These are phyloP conservation scores for Epinotia demarniana DNA, from an alignment of 2,888 invertebrate genomes.

Conservation along the genomic window DNA sequence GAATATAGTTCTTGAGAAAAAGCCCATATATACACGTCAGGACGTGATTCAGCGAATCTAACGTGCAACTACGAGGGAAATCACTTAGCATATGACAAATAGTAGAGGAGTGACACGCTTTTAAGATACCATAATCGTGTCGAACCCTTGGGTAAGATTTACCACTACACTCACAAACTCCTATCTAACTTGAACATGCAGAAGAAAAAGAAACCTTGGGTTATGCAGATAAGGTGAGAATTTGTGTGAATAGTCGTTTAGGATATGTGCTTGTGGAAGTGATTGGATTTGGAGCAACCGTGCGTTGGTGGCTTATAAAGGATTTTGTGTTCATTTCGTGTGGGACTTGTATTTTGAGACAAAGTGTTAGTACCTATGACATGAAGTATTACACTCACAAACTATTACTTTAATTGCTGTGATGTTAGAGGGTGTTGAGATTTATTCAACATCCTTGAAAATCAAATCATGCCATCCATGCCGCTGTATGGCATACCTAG, in stretches of 20 bases:
- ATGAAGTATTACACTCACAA: no score
- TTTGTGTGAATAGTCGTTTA: background rate
- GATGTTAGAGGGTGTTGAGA: background rate
- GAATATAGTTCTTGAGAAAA: constrained; percentile 18
- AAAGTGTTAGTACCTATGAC: background rate
- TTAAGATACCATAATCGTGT: constrained; percentile 56
- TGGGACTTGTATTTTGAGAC: constrained; percentile 14
- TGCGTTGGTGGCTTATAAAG: constrained; percentile 27
- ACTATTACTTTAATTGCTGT: background rate
- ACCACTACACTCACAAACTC: background rate
- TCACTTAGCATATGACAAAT: constrained; percentile 83
- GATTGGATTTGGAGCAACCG: background rate
- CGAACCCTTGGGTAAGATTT: constrained; percentile 28
- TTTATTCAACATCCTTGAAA: no score
- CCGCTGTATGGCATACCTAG: no score
- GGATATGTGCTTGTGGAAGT: background rate
- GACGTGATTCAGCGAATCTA: constrained; percentile 74
- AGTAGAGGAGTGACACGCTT: constrained; percentile 78
- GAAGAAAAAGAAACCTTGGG: background rate
- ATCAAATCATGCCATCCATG: no score
- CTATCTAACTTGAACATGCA: background rate
- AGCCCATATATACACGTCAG: constrained; percentile 43
- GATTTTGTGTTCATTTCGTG: constrained; percentile 19
- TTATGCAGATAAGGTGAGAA: background rate
- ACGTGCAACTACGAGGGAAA: constrained; percentile 69